A percentile compares a stretch with the other conserved stretches of the same genome.
Conservation (phyloP, 2,797 vertebrate genomes). For the Sebastes hubbsi region DNA sequence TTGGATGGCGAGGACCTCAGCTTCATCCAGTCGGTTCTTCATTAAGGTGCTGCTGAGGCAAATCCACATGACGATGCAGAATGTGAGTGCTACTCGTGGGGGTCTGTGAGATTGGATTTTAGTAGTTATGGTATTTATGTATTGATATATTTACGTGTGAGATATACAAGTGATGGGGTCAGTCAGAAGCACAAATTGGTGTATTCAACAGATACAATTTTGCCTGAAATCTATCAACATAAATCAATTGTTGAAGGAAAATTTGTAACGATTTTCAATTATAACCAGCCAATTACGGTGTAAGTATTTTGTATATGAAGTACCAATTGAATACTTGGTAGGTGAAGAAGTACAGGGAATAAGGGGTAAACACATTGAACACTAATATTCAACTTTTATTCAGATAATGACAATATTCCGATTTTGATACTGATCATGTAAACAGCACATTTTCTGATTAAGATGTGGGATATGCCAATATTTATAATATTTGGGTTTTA, state of each 20-base stretch:
- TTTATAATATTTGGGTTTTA: too few species aligned
- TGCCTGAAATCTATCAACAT: neutral
- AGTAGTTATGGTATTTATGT: neutral
- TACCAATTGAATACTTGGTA: neutral
- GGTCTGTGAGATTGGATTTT: constrained; percentile 7
- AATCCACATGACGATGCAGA: constrained; percentile 3
- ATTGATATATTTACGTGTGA: neutral
- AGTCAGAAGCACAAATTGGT: neutral
- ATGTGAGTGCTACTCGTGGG: neutral
- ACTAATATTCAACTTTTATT: too few species aligned
- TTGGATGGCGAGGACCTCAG: constrained; percentile 5
- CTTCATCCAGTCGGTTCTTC: constrained; percentile 16
- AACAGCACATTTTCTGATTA: too few species aligned
- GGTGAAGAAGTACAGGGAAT: neutral
- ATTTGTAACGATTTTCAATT: neutral
- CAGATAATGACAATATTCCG: neutral
- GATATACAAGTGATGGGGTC: neutral
- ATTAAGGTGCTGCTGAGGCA: neutral
- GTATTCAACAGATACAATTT: neutral
- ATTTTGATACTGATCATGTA: too few species aligned
- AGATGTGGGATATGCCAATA: too few species aligned
- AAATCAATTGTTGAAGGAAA: neutral
- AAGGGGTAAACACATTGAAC: neutral
- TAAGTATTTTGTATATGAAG: neutral
- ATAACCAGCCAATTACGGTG: neutral